These are phyloP conservation scores for Drosophila watanabei DNA, from an alignment of 1,140 invertebrate species.

Conservation along the genomic window DNA sequence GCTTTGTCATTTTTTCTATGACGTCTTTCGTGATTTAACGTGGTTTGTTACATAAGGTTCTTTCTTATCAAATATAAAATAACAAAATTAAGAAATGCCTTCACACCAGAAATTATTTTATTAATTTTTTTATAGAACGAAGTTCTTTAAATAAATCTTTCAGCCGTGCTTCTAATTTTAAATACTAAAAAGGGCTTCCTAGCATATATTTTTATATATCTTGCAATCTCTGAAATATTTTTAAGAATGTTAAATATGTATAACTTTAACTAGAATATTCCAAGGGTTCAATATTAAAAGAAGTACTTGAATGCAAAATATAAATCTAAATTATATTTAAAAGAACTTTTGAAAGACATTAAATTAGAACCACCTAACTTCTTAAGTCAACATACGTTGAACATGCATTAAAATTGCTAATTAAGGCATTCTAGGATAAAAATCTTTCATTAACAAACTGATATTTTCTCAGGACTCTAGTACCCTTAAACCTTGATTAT, in stretches of 20 bases:
- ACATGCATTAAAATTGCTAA: no score
- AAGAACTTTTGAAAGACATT: no score
- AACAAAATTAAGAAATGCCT: fast-evolving
- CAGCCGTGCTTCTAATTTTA: background rate
- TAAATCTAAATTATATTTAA: background rate
- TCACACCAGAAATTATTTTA: background rate
- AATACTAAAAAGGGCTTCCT: background rate
- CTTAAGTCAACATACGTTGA: no score
- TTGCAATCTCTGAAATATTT: background rate
- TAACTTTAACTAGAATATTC: background rate
- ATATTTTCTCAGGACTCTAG: background rate
- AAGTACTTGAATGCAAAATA: background rate
- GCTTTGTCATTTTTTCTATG: background rate
- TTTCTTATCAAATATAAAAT: background rate
- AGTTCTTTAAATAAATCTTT: background rate
- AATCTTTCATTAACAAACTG: background rate
- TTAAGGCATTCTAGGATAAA: background rate
- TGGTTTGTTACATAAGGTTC: background rate
- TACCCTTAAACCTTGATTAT: background rate
- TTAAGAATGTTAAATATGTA: background rate
- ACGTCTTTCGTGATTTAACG: background rate
- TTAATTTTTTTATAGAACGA: no score
- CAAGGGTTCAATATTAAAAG: background rate
- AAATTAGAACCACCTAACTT: background rate
- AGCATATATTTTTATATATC: background rate